These are phyloP conservation scores for Scaptomyza hsui DNA, from an alignment of 1,140 invertebrate genomes.

Conservation along the genomic window DNA sequence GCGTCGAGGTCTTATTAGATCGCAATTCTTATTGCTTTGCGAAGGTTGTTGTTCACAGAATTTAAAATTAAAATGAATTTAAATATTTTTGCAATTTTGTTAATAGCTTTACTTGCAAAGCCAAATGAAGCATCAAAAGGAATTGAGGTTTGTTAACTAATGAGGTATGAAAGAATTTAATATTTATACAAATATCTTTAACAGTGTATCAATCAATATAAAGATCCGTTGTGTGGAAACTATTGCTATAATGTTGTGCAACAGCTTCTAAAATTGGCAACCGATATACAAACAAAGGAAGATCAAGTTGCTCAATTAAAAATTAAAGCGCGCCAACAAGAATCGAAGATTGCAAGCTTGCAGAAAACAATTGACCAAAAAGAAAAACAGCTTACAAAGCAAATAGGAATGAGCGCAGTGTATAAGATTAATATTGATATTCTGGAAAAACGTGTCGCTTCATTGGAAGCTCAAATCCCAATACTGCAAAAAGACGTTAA, in stretches of 20 bases:
- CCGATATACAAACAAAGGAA: background rate
- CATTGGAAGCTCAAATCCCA: background rate
- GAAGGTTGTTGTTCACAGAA: background rate
- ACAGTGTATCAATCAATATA: background rate
- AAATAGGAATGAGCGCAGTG: background rate
- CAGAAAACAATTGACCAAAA: background rate
- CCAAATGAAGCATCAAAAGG: too few species aligned
- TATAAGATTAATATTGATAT: background rate
- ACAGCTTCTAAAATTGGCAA: background rate
- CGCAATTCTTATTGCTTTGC: too few species aligned
- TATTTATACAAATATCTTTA: background rate
- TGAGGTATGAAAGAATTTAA: background rate
- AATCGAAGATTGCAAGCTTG: background rate
- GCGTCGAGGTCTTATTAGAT: too few species aligned
- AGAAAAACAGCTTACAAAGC: background rate
- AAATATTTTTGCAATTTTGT: background rate
- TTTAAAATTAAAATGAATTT: too few species aligned
- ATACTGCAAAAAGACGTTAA: background rate
- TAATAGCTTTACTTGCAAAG: too few species aligned
- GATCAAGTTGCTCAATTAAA: background rate
- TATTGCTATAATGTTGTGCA: conserved; percentile 4
- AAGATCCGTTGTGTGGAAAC: background rate
- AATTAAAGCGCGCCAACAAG: background rate
- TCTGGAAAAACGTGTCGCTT: background rate
- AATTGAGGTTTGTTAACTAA: too few species aligned